Evolutionary conservation across 2,888 invertebrate species (phyloP), one percentile per base, ranked within the genome.

Genomic region (Lochmaea crataegi): DNA sequence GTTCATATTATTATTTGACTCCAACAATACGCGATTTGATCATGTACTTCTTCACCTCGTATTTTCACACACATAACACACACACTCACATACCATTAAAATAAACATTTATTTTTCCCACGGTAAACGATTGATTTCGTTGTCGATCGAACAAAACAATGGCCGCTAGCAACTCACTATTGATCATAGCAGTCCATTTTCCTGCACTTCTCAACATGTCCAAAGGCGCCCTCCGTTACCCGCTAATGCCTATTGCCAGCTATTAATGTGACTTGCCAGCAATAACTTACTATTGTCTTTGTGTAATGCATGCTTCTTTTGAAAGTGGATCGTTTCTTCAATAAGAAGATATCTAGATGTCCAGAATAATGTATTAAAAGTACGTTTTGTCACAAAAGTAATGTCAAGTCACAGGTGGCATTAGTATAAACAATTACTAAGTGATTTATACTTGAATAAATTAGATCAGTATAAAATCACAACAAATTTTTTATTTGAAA

Each of bases 181-280:
- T 68, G 68, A 68, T 68, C 68, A 68, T 68, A 68, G 51, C 32
- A 63, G 63, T 68, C 51, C 61, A 61, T 68, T 68, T 48, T 68
- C 48, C 68, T 68, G 68, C 60, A 61, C 68, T 68, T 63, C 51
- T 68, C 63, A 61, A 68, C 63, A 68, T 68, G 68, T 68, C 68
- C 22, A 53, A 32, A 68, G 68, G 68, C 68, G 68, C 68, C 68
- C 68, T 68, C 68, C 32, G 63, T 63, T 68, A 68, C 63, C 63
- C 63, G 63, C 68, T 68, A 68, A 68, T 53, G 51, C 48, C 26
- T 68, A 11, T 16, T 26, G 51, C 61, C 14, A 18, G 51, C 68
- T 68, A 68, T 68, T 63, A 68, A 68, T 68, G 63, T 68, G 63
- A 63, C 48, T 48, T 68, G 68, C 61, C 60, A 61, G 42, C 48